phyloP scores from a whole-genome alignment of 2,888 invertebrate genomes.

The Lomographa bimaculata region DNA sequence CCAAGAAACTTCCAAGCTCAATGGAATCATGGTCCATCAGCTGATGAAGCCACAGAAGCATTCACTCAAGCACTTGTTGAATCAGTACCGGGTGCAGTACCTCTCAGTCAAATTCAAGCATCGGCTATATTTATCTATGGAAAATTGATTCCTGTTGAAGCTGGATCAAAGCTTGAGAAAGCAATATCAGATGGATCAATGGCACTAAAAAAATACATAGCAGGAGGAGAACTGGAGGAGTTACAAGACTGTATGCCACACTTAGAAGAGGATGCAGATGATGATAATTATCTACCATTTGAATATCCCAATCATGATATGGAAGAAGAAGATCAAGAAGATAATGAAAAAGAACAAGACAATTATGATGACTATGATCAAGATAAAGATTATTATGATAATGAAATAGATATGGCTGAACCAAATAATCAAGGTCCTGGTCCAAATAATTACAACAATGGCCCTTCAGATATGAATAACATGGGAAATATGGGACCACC shows the following conservation, averaged over 20 bases:
- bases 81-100: conserved; percentile 91
- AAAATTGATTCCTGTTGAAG: conserved; percentile 90
- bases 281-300: conserved; percentile 71
- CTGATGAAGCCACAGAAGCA: conserved; percentile 84
- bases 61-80: conserved; percentile 88
- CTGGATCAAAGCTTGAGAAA: conserved; percentile 89
- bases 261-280: conserved; percentile 84
- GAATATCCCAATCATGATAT: conserved; percentile 66
- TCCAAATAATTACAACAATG: conserved; percentile 62
- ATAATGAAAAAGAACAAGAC: conserved; percentile 48
- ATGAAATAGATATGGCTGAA: conserved; percentile 68
- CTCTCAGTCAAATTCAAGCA: conserved; percentile 89
- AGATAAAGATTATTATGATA: conserved; percentile 65
- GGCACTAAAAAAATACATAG: conserved; percentile 89
- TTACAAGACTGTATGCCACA: conserved; percentile 90
- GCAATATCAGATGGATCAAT: conserved; percentile 91
- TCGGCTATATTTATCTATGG: conserved; percentile 92
- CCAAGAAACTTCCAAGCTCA: conserved; percentile 98
- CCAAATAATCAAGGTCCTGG: conserved; percentile 64
- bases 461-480: conserved; percentile 52
- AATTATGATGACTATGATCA: conserved; percentile 51
- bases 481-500: conserved; percentile 20
- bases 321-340: conserved; percentile 47
- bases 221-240: conserved; percentile 92
- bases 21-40: conserved; percentile 92